Conservation (phyloP, 2,797 vertebrate species). For the Echiichthys vipera region DNA sequence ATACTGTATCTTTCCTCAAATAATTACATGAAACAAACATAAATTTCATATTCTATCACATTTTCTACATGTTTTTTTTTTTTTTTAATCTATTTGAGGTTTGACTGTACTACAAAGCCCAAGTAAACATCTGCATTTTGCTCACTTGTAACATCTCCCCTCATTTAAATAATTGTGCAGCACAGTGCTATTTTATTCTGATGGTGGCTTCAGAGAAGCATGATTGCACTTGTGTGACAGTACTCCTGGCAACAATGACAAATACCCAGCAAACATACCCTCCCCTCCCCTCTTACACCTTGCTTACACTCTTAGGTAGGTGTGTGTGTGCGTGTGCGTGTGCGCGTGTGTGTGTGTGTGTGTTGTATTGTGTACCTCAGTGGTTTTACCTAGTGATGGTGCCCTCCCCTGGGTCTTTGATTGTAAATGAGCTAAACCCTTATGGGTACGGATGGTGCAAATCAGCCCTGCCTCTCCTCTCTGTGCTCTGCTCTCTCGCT, state of each 20-base stretch:
- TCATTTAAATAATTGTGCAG: background rate
- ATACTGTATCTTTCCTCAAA: too few species aligned
- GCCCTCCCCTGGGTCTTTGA: constrained; percentile 78
- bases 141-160: background rate
- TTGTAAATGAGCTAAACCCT: constrained; percentile 79
- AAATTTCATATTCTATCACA: too few species aligned
- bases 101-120: too few species aligned
- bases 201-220: background rate
- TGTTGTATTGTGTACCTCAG: constrained; percentile 44
- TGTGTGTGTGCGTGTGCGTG: constrained; percentile 5
- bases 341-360: constrained; percentile 5
- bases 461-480: constrained; percentile 57
- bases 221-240: constrained; percentile 10
- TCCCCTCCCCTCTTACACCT: constrained; percentile 4
- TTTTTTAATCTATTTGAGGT: too few species aligned
- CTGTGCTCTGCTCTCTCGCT: constrained; percentile 46
- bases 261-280: constrained; percentile 4
- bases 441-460: constrained; percentile 42
- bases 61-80: too few species aligned
- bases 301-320: constrained; percentile 4
- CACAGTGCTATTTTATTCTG: background rate
- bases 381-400: constrained; percentile 54
- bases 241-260: constrained; percentile 34
- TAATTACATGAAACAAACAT: too few species aligned
- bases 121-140: too few species aligned